Percentiles rank a stretch among this genome's conserved stretches.
Evolutionary conservation across 2,888 invertebrate genomes (phyloP).

Genomic region (Erebia ligea): DNA sequence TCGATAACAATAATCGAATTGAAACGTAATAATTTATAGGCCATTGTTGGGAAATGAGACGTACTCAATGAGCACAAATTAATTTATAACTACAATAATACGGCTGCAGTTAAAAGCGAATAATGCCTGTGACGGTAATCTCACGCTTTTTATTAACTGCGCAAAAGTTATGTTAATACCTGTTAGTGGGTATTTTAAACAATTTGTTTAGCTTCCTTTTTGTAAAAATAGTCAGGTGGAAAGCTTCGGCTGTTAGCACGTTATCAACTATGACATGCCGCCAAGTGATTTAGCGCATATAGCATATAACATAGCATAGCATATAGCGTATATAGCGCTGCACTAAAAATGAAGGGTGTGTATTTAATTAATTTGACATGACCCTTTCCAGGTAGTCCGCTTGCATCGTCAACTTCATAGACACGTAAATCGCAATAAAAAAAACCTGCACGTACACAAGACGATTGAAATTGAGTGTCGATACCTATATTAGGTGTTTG

Average conservation of each 20-base stretch:
- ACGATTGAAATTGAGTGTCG: not conserved
- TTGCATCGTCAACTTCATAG: no score
- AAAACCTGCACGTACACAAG: no score
- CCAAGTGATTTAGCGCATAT: no score
- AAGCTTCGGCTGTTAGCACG: no score
- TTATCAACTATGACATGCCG: no score
- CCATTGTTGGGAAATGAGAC: slow-evolving; percentile 17
- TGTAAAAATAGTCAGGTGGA: no score
- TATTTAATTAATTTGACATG: no score
- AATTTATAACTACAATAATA: slow-evolving; percentile 24
- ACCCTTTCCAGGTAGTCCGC: no score
- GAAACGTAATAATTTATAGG: slow-evolving; percentile 16
- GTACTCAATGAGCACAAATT: slow-evolving; percentile 12
- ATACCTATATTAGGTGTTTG: not conserved
- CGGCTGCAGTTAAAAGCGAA: slow-evolving; percentile 13
- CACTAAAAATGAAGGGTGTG: no score
- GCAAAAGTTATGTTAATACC: slow-evolving; percentile 1
- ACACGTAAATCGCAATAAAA: no score
- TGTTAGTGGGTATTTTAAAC: not conserved
- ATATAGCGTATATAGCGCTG: no score
- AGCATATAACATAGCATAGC: no score
- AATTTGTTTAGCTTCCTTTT: not conserved
- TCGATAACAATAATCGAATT: slow-evolving; percentile 41
- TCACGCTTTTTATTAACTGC: slow-evolving; percentile 3
- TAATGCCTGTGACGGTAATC: slow-evolving; percentile 6